phyloP scores from a whole-genome alignment of 2,113 vertebrate genomes.

The Stercorarius parasiticus region DNA sequence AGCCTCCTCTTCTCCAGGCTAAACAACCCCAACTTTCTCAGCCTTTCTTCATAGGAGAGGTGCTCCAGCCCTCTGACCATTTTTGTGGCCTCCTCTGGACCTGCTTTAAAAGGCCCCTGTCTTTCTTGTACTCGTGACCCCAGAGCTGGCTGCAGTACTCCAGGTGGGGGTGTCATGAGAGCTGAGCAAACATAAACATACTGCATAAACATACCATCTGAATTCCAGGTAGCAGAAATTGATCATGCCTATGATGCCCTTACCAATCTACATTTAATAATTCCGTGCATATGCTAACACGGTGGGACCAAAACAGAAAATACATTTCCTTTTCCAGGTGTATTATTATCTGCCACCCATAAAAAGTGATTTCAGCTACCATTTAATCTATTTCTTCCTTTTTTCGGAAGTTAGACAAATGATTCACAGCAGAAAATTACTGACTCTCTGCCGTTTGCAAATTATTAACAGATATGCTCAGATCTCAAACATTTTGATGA shows the following conservation, averaged over 20 bases:
- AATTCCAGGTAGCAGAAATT: neutral
- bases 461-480: neutral
- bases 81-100: neutral
- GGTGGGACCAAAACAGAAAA: neutral
- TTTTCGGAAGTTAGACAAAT: neutral
- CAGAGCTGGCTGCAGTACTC: neutral
- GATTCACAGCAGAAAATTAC: neutral
- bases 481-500: neutral
- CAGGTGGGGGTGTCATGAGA: neutral
- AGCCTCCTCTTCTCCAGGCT: neutral
- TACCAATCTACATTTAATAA: neutral
- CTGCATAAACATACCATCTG: neutral
- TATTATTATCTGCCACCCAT: neutral
- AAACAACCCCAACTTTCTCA: neutral
- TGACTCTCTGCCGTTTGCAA: neutral
- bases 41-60: neutral
- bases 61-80: neutral
- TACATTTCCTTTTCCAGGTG: neutral
- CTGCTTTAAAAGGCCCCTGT: fast-evolving
- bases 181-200: neutral
- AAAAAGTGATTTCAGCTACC: neutral
- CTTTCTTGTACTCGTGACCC: neutral
- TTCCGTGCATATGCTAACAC: neutral
- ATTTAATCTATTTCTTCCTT: neutral
- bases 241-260: neutral